Percentiles rank a stretch among this genome's conserved stretches.
Conservation (phyloP, 2,113 vertebrate species). For the Hippocampus barbouri region DNA sequence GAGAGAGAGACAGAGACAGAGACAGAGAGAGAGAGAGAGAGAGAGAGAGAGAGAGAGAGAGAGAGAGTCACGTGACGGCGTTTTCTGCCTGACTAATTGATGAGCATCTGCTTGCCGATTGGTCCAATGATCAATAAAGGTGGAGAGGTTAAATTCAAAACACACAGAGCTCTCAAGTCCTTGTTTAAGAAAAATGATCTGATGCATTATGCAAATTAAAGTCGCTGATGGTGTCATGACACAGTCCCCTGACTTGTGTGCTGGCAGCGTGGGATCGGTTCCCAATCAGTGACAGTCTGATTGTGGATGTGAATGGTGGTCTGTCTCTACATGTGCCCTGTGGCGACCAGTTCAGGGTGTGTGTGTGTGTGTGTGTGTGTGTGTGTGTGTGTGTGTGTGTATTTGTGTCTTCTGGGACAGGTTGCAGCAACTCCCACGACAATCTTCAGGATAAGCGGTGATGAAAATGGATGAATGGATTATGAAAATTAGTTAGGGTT, state of each 20-base stretch:
- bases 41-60: background rate
- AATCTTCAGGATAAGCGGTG: no score
- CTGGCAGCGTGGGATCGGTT: no score
- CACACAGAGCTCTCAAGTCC: background rate
- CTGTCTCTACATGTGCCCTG: no score
- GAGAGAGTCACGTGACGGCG: constrained; percentile 7
- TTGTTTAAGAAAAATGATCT: background rate
- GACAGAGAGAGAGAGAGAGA: constrained; percentile 2
- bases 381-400: no score
- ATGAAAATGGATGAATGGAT: background rate
- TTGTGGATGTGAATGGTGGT: no score
- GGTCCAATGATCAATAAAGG: constrained; percentile 2
- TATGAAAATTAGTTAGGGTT: background rate
- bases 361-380: no score
- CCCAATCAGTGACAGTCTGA: no score
- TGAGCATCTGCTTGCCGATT: constrained; percentile 5
- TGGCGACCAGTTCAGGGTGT: no score
- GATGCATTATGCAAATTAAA: background rate
- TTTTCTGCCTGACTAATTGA: background rate
- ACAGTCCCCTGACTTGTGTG: no score
- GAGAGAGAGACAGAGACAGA: constrained; percentile 12
- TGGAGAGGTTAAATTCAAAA: background rate
- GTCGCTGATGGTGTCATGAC: no score
- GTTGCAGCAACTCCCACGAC: no score
- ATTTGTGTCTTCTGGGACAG: no score